Evolutionary conservation across 2,113 vertebrate genomes (phyloP).

Genomic region (Prionailurus bengalensis): DNA sequence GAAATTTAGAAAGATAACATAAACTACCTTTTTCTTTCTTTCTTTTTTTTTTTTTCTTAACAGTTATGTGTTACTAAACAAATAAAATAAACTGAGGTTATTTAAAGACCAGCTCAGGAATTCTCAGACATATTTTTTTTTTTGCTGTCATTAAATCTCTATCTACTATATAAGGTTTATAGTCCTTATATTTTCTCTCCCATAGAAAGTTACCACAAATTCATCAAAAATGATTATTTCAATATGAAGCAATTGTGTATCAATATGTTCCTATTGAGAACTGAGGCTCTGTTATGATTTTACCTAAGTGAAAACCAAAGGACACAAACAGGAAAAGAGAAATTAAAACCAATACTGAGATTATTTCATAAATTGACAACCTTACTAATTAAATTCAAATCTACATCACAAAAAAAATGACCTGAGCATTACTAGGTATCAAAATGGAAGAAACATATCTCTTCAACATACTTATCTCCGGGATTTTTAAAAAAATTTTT

Average conservation of each 20-base stretch:
- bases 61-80: not conserved
- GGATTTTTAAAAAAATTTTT: not conserved
- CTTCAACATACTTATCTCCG: not conserved
- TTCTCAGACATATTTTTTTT: conserved; percentile 5
- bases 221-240: conserved; percentile 38
- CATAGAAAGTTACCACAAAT: conserved; percentile 56
- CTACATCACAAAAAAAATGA: conserved; percentile 17
- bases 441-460: conserved; percentile 28
- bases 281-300: not conserved
- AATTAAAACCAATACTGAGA: not conserved
- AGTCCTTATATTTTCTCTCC: conserved; percentile 27
- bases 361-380: not conserved
- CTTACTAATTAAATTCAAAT: not conserved
- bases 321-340: not conserved
- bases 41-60: not conserved
- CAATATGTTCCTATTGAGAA: conserved; percentile 53
- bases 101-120: not conserved
- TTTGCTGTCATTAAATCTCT: conserved; percentile 14
- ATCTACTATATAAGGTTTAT: not conserved
- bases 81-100: conserved; percentile 25
- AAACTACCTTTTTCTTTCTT: not conserved
- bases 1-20: not conserved
- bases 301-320: conserved; percentile 21
- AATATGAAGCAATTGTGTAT: conserved; percentile 56
- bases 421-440: not conserved